phyloP scores from a whole-genome alignment of 2,113 vertebrate genomes.

The Oryzias curvinotus region DNA sequence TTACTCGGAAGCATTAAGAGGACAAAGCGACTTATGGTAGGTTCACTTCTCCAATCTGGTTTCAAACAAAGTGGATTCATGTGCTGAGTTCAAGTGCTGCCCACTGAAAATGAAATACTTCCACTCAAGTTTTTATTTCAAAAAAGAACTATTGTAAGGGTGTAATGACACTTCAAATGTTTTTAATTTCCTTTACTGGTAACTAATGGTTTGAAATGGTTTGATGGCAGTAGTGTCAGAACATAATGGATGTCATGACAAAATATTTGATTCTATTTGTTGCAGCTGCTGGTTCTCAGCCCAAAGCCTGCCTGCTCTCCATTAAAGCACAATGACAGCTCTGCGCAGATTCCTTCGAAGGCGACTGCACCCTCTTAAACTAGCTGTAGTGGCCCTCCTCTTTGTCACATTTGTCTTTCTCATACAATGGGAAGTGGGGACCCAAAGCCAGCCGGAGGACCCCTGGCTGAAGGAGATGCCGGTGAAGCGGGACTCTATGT shows the following conservation, averaged over 20 bases:
- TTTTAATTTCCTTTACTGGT: background rate
- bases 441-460: constrained; percentile 83
- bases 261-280: constrained; percentile 12
- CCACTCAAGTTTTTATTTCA: too few species aligned
- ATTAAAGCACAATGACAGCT: constrained; percentile 80
- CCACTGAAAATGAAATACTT: too few species aligned
- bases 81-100: too few species aligned
- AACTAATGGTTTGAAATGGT: background rate
- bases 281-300: constrained; percentile 52
- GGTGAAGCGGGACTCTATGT: constrained; percentile 85
- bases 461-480: constrained; percentile 81
- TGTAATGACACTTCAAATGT: too few species aligned
- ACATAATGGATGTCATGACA: constrained; percentile 10
- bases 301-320: constrained; percentile 32
- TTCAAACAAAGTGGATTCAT: too few species aligned
- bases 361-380: constrained; percentile 84
- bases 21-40: too few species aligned
- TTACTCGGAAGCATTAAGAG: too few species aligned
- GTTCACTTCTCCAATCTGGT: too few species aligned
- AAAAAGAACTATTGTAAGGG: too few species aligned
- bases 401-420: constrained; percentile 92
- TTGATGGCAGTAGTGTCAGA: background rate
- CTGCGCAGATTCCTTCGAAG: constrained; percentile 81
- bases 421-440: constrained; percentile 93
- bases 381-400: constrained; percentile 82